Evolutionary conservation across 1,140 invertebrate species (phyloP).

Genomic region (Neodiprion lecontei): DNA sequence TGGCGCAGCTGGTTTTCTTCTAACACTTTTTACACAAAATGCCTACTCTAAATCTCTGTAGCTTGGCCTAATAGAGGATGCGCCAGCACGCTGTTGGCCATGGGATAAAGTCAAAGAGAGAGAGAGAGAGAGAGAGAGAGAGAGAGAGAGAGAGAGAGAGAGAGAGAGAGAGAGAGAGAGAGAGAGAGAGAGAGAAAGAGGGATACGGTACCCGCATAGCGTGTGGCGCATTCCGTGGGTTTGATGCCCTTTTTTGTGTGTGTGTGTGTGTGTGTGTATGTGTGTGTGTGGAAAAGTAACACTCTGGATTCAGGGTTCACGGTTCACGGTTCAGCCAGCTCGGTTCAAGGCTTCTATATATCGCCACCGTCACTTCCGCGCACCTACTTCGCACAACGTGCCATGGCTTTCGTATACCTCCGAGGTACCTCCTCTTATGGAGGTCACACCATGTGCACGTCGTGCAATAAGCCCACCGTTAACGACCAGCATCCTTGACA

Average conservation of each 20-base stretch:
- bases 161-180: not conserved
- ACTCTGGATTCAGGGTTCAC: slow-evolving; percentile 1
- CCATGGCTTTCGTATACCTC: too few species aligned
- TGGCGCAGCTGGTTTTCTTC: too few species aligned
- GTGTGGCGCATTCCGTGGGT: not conserved
- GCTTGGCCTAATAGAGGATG: too few species aligned
- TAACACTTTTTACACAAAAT: too few species aligned
- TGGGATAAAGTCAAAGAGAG: not conserved
- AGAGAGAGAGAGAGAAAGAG: not conserved
- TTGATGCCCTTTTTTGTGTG: not conserved
- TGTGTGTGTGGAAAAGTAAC: not conserved
- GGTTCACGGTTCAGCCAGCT: not conserved
- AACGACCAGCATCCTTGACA: not conserved
- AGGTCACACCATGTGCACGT: too few species aligned
- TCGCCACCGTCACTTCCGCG: not conserved
- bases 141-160: not conserved
- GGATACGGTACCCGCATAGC: not conserved
- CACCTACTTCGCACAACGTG: too few species aligned
- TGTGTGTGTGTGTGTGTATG: not conserved
- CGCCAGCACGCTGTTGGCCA: too few species aligned
- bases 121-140: not conserved
- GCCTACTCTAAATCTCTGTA: too few species aligned
- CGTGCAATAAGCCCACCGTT: not conserved
- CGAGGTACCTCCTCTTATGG: too few species aligned
- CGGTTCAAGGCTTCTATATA: not conserved